These are phyloP conservation scores for Peromyscus leucopus DNA, from an alignment of 2,113 vertebrate genomes.

Conservation along the genomic window DNA sequence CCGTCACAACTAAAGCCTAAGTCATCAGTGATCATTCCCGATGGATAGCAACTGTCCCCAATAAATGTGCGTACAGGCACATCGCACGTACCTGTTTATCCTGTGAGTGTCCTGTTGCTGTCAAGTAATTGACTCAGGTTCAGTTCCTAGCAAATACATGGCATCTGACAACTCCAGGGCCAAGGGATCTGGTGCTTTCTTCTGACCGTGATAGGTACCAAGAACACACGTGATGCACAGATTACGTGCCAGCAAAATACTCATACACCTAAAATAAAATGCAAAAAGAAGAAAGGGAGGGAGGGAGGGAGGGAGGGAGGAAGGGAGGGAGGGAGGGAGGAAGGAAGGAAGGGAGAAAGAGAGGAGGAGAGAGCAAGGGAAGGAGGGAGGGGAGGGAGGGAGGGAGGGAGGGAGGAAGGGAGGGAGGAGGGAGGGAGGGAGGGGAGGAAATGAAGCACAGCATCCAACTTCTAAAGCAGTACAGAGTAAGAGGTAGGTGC, in stretches of 20 bases:
- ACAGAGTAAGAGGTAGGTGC: not conserved
- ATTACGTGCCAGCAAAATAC: not conserved
- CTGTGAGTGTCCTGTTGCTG: not conserved
- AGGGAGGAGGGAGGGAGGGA: too few species aligned
- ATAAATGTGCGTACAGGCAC: too few species aligned
- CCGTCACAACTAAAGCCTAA: too few species aligned
- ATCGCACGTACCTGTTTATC: not conserved
- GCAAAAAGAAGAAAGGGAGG: not conserved
- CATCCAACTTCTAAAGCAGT: not conserved
- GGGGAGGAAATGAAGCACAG: not conserved
- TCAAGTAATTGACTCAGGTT: not conserved
- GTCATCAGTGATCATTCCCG: not conserved
- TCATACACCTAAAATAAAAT: not conserved
- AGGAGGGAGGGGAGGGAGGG: too few species aligned
- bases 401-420: too few species aligned
- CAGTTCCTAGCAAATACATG: not conserved
- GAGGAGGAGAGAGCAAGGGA: too few species aligned
- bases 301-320: rapidly evolving
- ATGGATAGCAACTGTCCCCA: not conserved
- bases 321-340: not conserved
- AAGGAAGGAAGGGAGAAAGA: too few species aligned
- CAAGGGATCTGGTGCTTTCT: not conserved
- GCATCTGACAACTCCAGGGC: not conserved
- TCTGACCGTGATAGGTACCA: not conserved
- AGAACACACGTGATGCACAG: not conserved